These are phyloP conservation scores for Tenthredo mesomela DNA, from an alignment of 2,888 invertebrate genomes.

Conservation along the genomic window DNA sequence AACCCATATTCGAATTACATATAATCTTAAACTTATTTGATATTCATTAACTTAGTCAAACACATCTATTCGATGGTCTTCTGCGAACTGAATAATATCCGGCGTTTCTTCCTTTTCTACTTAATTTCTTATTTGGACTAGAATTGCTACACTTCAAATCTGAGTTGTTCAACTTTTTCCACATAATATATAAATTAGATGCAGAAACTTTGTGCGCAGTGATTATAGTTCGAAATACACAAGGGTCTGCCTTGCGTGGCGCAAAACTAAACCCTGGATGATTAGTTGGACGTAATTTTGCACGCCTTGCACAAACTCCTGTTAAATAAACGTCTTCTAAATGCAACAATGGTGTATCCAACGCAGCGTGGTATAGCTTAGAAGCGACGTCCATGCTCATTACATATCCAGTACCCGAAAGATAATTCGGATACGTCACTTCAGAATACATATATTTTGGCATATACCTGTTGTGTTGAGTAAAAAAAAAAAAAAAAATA, in stretches of 20 bases:
- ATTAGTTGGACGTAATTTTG: slow-evolving; percentile 82
- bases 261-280: slow-evolving; percentile 84
- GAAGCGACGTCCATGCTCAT: slow-evolving; percentile 85
- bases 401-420: slow-evolving; percentile 91
- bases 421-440: slow-evolving; percentile 87
- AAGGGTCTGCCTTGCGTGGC: slow-evolving; percentile 78
- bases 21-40: slow-evolving; percentile 11
- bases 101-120: slow-evolving; percentile 64
- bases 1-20: slow-evolving; percentile 10
- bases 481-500: too few relatives aligned
- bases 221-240: slow-evolving; percentile 79
- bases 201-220: slow-evolving; percentile 81
- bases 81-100: slow-evolving; percentile 3
- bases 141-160: slow-evolving; percentile 63
- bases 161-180: slow-evolving; percentile 70
- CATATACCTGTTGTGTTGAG: slow-evolving; percentile 82
- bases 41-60: slow-evolving; percentile 19
- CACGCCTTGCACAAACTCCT: slow-evolving; percentile 85
- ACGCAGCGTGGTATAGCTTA: slow-evolving; percentile 84
- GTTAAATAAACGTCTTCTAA: slow-evolving; percentile 90
- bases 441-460: slow-evolving; percentile 89
- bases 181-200: slow-evolving; percentile 77
- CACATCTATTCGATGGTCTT: slow-evolving; percentile 12
- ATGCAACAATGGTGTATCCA: slow-evolving; percentile 86
- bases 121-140: slow-evolving; percentile 60